These are phyloP conservation scores for Natrix natrix DNA, from an alignment of 2,797 vertebrate genomes.

Conservation along the genomic window DNA sequence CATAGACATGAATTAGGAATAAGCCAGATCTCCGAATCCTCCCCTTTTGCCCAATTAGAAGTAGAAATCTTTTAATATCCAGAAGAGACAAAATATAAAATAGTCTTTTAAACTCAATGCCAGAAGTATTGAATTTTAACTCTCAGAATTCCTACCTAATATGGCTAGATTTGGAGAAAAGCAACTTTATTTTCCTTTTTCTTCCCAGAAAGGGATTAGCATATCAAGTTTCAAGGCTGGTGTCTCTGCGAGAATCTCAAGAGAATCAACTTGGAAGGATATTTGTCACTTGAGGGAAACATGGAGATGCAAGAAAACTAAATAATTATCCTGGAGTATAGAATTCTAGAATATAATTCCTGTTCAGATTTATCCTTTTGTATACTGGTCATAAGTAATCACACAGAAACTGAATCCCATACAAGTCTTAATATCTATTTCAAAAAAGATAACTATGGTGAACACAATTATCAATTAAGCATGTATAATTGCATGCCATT, in stretches of 20 bases:
- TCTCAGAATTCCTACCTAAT: background rate
- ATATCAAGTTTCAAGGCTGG: background rate
- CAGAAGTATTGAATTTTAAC: background rate
- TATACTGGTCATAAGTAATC: background rate
- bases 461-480: background rate
- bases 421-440: background rate
- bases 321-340: background rate
- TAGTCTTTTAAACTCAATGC: background rate
- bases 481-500: background rate
- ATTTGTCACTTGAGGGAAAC: background rate
- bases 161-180: background rate
- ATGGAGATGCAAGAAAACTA: background rate
- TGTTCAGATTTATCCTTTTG: background rate
- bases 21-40: background rate
- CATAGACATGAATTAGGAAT: background rate
- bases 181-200: background rate
- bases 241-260: background rate
- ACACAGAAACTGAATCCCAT: background rate
- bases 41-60: background rate
- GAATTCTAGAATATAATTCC: background rate
- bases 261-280: background rate
- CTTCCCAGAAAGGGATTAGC: background rate
- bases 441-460: background rate
- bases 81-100: background rate
- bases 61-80: background rate